Conservation (phyloP, 2,888 invertebrate genomes). For the Ophonus ardosiacus region DNA sequence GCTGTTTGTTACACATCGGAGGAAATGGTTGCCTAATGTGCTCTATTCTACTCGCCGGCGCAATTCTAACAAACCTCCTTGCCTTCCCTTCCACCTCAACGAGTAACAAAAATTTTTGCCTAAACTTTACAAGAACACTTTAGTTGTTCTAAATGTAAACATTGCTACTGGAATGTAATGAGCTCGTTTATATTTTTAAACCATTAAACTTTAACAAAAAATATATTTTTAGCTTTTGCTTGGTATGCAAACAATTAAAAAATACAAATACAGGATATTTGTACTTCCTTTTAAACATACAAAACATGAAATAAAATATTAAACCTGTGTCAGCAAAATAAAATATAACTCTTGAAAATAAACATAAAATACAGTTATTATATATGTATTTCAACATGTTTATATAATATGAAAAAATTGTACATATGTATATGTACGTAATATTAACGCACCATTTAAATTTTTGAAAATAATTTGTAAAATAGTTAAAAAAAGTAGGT, state of each 20-base stretch:
- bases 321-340: not conserved
- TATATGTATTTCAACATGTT: not conserved
- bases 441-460: too few relatives aligned
- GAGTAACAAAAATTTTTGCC: not conserved
- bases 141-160: not conserved
- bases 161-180: not conserved
- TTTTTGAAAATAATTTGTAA: too few relatives aligned
- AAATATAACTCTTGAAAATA: not conserved
- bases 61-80: not conserved
- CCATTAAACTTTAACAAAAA: not conserved
- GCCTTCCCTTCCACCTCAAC: not conserved
- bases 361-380: not conserved
- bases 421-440: too few relatives aligned
- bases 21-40: slow-evolving; percentile 35
- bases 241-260: not conserved
- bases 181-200: not conserved
- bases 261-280: not conserved
- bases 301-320: not conserved
- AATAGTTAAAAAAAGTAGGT: too few relatives aligned
- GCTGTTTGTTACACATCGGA: slow-evolving; percentile 31
- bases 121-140: not conserved
- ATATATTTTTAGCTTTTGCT: not conserved
- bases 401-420: too few relatives aligned
- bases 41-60: not conserved
- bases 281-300: not conserved